Percentiles rank a stretch among this genome's conserved stretches.
phyloP scores from a whole-genome alignment of 2,113 vertebrate species.

The Tragulus kanchil region DNA sequence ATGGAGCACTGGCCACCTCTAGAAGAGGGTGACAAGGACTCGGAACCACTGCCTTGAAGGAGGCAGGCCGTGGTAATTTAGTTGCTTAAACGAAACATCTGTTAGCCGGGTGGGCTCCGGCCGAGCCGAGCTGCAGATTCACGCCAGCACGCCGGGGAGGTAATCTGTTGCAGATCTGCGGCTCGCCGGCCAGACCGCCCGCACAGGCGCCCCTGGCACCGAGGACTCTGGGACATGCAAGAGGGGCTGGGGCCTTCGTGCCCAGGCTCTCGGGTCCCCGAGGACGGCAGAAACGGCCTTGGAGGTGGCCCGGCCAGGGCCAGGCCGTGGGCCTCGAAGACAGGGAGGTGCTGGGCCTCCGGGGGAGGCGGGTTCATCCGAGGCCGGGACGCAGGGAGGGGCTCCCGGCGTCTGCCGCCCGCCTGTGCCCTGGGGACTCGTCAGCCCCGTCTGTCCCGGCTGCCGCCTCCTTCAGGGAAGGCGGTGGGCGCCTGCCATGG shows the following conservation, averaged over 20 bases:
- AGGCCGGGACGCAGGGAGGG: neutral
- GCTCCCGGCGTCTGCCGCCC: neutral
- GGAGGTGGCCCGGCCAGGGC: neutral
- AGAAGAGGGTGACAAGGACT: neutral
- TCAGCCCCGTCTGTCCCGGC: accelerated
- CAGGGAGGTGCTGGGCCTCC: neutral
- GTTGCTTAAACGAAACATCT: conserved; percentile 85
- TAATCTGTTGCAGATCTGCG: neutral
- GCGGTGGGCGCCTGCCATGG: neutral
- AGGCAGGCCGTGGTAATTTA: conserved; percentile 40
- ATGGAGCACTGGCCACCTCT: too few species aligned
- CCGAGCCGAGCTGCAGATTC: conserved; percentile 51
- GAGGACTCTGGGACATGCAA: neutral
- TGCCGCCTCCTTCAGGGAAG: neutral
- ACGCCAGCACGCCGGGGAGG: conserved; percentile 9
- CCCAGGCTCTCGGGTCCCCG: accelerated
- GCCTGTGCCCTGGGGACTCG: accelerated
- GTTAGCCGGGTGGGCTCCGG: conserved; percentile 65
- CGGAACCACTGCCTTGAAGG: neutral
- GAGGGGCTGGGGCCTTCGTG: accelerated
- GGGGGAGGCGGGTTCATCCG: accelerated
- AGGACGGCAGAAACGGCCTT: neutral
- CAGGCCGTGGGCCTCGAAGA: neutral
- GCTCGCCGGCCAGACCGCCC: neutral
- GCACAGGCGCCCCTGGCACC: accelerated